Percentiles rank a stretch among this genome's conserved stretches.
Conservation (phyloP, 2,888 invertebrate species). For the Eumacrocentrus americanus region DNA sequence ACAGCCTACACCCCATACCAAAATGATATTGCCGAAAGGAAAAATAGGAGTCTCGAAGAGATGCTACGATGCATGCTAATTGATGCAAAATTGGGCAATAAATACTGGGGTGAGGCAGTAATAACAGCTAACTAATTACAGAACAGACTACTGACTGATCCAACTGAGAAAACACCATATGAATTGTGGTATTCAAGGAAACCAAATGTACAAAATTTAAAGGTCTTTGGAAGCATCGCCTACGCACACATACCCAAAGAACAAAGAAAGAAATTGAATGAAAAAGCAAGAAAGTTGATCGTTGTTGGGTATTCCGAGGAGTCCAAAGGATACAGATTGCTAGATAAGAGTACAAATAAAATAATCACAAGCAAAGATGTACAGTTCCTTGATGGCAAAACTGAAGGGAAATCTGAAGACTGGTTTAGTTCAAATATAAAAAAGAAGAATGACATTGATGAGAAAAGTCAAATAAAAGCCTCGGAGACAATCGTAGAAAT, state of each 20-base stretch:
- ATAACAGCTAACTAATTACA: conserved; percentile 35
- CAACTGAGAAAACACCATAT: conserved; percentile 29
- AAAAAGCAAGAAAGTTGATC: conserved; percentile 27
- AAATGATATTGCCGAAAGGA: conserved; percentile 30
- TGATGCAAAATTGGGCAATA: conserved; percentile 23
- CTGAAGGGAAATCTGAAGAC: not conserved
- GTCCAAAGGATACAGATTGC: no score
- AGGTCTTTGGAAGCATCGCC: conserved; percentile 33
- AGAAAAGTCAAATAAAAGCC: no score
- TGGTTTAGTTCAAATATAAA: no score
- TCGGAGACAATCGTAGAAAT: no score
- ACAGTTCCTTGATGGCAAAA: not conserved
- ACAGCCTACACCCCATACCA: conserved; percentile 27
- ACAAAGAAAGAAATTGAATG: conserved; percentile 29
- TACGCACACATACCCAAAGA: conserved; percentile 32
- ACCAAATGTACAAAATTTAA: conserved; percentile 30
- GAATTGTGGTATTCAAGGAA: conserved; percentile 33
- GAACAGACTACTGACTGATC: conserved; percentile 30
- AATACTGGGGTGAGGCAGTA: no score
- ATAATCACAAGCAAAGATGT: conserved; percentile 35
- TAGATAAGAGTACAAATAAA: conserved; percentile 15
- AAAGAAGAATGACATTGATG: no score
- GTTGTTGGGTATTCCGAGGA: no score
- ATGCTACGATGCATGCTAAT: no score
- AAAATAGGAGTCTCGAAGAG: conserved; percentile 21